Conservation (phyloP, 2,797 vertebrate genomes). For the Halcyon chelicuti region DNA sequence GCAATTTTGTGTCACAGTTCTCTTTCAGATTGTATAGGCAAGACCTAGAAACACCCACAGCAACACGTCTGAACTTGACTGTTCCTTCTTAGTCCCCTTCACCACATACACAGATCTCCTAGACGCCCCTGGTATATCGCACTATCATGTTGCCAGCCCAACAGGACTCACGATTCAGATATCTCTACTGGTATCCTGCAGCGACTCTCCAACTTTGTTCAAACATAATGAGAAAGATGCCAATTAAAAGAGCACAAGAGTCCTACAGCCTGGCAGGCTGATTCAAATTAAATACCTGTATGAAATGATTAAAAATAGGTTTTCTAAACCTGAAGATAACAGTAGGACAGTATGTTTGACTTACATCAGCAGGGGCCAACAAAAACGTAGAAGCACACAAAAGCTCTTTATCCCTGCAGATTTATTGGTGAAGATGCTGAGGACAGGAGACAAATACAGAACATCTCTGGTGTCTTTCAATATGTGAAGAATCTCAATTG, state of each 20-base stretch:
- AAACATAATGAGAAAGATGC: slow-evolving; percentile 71
- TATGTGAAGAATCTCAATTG: slow-evolving; percentile 33
- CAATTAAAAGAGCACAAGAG: slow-evolving; percentile 71
- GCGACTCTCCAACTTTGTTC: slow-evolving; percentile 67
- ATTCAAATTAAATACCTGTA: slow-evolving; percentile 75
- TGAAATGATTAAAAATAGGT: slow-evolving; percentile 66
- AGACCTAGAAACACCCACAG: neutral
- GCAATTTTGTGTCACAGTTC: neutral
- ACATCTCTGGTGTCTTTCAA: neutral
- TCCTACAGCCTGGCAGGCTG: slow-evolving; percentile 62
- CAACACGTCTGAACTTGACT: neutral
- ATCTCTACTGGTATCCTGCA: slow-evolving; percentile 63
- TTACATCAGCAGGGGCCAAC: slow-evolving; percentile 64
- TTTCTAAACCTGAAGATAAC: slow-evolving; percentile 60
- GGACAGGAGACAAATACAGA: slow-evolving; percentile 36
- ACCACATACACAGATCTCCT: neutral
- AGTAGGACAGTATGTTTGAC: slow-evolving; percentile 61
- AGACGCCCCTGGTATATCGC: slow-evolving; percentile 27
- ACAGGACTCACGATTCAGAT: slow-evolving; percentile 59
- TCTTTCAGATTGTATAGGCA: neutral
- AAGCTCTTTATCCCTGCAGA: slow-evolving; percentile 35
- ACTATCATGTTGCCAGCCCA: slow-evolving; percentile 34
- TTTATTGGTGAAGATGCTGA: slow-evolving; percentile 34
- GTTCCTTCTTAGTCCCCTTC: slow-evolving; percentile 11
- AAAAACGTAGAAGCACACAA: slow-evolving; percentile 11